Evolutionary conservation across 1,140 invertebrate species (phyloP), one percentile per base, ranked within the genome.

Genomic region (Ceratina japonica): DNA sequence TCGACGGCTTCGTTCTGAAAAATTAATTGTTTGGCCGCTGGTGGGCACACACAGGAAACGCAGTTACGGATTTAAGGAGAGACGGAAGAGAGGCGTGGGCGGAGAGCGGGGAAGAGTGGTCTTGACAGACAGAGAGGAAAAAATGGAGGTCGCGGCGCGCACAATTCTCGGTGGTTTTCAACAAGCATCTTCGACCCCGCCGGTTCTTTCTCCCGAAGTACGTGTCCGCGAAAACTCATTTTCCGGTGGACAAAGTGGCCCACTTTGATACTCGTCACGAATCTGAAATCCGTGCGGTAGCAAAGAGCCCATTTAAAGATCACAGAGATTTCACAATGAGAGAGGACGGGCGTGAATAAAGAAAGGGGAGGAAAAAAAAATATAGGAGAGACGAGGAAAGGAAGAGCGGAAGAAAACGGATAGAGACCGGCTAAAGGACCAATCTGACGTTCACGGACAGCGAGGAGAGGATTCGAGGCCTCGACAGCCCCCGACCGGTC

Each of bases 281-380:
- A 70, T 76, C 58, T 61, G 15, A 76, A 68, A 61, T 70, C 54
- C 10, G 49, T n/a, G 37, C 37, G n/a, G 56, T 12, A 51, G 75
- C 54, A 68, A 66, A 75, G 51, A 37, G 65, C 58, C 74, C 52
- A 69, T 76, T 76, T 76, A 51, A 69, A 76, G 74, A 76, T 76
- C 65, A 76, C 74, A 69, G 54, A 76, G 64, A 68, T 59, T 51
- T 10, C 65, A 16, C 64, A 24, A 24, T 31, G 65, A 76, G 44
- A 22, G 37, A 22, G 18, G 12, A 10, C 1, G 20, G 66, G 4
- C 2, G n/a, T 7, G 31, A n/a, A 44, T 44, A 44, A 44, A 44
- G 37, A 8, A 44, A 44, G 10, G 10, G 37, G 10, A 44, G 10
- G 10, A 10, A 44, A 44, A 16, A 51, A 3, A 3, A 24, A 72